phyloP scores from a whole-genome alignment of 2,797 vertebrate genomes.

The Diglossa cyanea region DNA sequence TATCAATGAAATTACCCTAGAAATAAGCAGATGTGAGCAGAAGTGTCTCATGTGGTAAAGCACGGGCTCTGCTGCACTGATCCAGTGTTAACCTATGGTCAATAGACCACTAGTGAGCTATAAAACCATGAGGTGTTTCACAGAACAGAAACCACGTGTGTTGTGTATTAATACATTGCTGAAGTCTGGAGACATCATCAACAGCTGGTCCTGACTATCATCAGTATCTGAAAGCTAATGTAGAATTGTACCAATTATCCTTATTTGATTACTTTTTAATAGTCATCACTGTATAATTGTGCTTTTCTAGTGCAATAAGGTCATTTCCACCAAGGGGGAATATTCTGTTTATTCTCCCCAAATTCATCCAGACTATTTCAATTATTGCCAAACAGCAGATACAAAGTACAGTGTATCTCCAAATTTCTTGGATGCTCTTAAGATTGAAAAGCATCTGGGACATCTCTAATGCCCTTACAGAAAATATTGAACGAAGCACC shows the following conservation, averaged over 20 bases:
- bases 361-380: neutral
- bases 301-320: neutral
- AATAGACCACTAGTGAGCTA: neutral
- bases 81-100: neutral
- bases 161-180: neutral
- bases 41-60: neutral
- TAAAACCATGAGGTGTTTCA: neutral
- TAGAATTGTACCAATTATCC: neutral
- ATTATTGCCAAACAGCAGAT: neutral
- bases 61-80: neutral
- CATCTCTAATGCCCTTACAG: neutral
- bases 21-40: neutral
- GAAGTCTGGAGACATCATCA: neutral
- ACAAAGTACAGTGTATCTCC: neutral
- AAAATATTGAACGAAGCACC: neutral
- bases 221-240: neutral
- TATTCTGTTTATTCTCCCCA: neutral
- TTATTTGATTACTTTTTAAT: neutral
- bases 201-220: neutral
- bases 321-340: neutral
- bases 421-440: neutral
- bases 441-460: neutral
- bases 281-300: neutral
- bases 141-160: neutral
- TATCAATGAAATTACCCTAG: neutral